Evolutionary conservation across 2,113 vertebrate species (phyloP).

Genomic region (Hylia prasina): DNA sequence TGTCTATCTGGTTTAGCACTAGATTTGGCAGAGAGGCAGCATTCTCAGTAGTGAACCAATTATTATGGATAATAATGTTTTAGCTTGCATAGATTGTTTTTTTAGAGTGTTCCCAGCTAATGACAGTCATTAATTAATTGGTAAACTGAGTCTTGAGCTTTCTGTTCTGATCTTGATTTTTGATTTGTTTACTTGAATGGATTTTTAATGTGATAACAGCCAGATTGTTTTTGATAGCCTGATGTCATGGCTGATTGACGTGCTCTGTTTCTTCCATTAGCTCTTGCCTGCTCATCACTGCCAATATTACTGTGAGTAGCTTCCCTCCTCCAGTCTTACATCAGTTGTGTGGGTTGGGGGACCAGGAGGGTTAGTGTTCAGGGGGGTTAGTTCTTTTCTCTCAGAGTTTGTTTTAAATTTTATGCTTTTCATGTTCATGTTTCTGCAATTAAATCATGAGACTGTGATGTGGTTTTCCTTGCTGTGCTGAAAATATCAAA

Average conservation of each 20-base stretch:
- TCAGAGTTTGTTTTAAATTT: background rate
- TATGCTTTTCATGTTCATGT: background rate
- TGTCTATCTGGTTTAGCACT: conserved; percentile 38
- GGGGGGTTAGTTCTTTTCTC: background rate
- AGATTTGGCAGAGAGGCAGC: conserved; percentile 8
- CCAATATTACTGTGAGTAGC: conserved; percentile 2
- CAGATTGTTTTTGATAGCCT: conserved; percentile 32
- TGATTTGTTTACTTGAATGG: conserved; percentile 11
- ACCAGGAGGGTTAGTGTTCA: background rate
- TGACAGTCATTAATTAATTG: background rate
- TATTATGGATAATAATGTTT: background rate
- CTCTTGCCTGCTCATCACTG: background rate
- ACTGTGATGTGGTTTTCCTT: conserved; percentile 43
- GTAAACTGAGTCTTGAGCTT: background rate
- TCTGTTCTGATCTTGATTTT: conserved; percentile 10
- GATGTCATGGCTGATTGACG: conserved; percentile 27
- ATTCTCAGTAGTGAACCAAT: background rate
- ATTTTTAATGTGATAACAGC: conserved; percentile 41
- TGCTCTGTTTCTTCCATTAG: conserved; percentile 59
- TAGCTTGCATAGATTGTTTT: background rate
- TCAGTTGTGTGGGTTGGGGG: background rate
- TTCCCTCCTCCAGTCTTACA: background rate
- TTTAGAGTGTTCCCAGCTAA: background rate
- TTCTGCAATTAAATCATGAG: conserved; percentile 49
- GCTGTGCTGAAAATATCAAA: conserved; percentile 48